phyloP scores from a whole-genome alignment of 2,888 invertebrate species.

The Drosophila multiciliata region DNA sequence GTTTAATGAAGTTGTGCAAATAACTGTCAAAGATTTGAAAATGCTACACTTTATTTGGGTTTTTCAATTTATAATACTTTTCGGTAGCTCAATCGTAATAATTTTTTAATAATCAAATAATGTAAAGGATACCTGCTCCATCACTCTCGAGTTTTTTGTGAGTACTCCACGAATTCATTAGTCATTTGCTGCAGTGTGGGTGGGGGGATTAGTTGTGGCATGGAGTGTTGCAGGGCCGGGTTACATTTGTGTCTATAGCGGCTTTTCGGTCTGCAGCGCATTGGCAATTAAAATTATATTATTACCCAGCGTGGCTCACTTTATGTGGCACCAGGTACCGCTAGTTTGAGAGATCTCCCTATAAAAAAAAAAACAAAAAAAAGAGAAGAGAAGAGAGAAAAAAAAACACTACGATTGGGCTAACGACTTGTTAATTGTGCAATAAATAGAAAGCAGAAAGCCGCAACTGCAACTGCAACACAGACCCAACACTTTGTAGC shows the following conservation, averaged over 20 bases:
- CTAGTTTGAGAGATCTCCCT: conserved; percentile 36
- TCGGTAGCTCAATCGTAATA: neutral
- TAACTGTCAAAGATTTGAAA: neutral
- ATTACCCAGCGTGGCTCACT: conserved; percentile 55
- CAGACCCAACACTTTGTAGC: conserved; percentile 20
- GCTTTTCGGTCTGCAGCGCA: conserved; percentile 29
- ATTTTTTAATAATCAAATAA: neutral
- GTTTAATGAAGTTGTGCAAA: neutral
- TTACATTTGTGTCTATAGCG: conserved; percentile 16
- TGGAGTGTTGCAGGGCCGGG: neutral
- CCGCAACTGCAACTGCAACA: conserved; percentile 8
- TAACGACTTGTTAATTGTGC: conserved; percentile 80
- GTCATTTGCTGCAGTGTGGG: conserved; percentile 10
- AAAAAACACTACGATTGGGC: conserved; percentile 44
- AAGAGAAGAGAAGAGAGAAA: no score
- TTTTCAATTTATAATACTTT: neutral
- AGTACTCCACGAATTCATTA: conserved; percentile 22
- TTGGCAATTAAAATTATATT: conserved; percentile 78
- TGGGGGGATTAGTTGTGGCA: neutral
- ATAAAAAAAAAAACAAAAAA: conserved; percentile 1
- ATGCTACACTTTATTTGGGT: neutral
- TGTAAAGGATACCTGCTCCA: neutral
- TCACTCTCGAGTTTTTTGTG: neutral
- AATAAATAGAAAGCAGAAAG: conserved; percentile 75
- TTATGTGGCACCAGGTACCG: conserved; percentile 27